Evolutionary conservation across 2,888 invertebrate genomes (phyloP).

Genomic region (Drosophila melanosoma): DNA sequence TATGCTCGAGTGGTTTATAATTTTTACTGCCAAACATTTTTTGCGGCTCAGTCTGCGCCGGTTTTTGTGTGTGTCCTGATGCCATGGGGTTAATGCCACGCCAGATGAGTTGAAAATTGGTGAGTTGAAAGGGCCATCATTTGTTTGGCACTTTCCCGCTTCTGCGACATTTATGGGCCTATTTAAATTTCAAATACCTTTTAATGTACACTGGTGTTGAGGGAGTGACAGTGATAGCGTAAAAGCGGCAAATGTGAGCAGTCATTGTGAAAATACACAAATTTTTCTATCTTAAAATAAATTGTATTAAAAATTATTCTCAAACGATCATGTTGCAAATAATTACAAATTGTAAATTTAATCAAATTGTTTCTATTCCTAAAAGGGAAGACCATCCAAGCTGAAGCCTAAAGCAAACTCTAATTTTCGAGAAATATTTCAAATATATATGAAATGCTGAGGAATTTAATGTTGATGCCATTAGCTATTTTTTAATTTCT

Average conservation of each 20-base stretch:
- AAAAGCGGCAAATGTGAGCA: neutral
- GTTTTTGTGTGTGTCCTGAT: conserved; percentile 31
- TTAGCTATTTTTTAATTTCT: neutral
- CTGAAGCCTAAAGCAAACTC: neutral
- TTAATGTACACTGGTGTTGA: conserved; percentile 51
- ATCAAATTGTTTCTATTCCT: neutral
- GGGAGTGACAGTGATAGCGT: neutral
- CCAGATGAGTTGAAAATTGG: conserved; percentile 70
- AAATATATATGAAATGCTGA: neutral
- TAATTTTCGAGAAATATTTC: neutral
- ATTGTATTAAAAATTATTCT: neutral
- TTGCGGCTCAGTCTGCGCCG: conserved; percentile 44
- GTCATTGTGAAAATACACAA: neutral
- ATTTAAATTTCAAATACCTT: conserved; percentile 68
- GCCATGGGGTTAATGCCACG: conserved; percentile 68
- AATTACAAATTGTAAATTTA: neutral
- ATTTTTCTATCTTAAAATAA: neutral
- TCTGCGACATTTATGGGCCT: conserved; percentile 55
- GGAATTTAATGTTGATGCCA: neutral
- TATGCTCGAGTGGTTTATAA: conserved; percentile 76
- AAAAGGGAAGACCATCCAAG: neutral
- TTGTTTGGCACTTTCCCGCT: conserved; percentile 61
- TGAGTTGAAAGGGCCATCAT: conserved; percentile 64
- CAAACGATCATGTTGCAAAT: neutral
- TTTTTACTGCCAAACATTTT: conserved; percentile 70